A percentile compares a stretch with the other conserved stretches of the same genome.
phyloP scores from a whole-genome alignment of 2,888 invertebrate species.

The Acanthoscelides obtectus region DNA sequence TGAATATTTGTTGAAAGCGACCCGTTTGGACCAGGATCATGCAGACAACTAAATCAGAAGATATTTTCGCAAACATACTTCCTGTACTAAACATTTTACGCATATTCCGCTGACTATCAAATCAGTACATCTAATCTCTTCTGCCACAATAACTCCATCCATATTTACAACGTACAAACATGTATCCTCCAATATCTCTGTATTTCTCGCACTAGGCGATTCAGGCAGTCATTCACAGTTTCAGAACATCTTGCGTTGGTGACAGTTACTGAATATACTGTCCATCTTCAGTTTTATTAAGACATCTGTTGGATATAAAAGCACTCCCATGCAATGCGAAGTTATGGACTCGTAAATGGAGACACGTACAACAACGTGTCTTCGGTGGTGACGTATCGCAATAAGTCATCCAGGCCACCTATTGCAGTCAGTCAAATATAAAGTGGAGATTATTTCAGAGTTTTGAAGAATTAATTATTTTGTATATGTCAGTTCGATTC shows the following conservation, averaged over 20 bases:
- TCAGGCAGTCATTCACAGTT: background rate
- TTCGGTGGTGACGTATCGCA: too few species aligned
- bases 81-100: too few species aligned
- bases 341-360: background rate
- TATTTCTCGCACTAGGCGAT: background rate
- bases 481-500: too few species aligned
- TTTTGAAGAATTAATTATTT: too few species aligned
- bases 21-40: too few species aligned
- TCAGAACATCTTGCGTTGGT: background rate
- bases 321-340: background rate
- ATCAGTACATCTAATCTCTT: background rate
- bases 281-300: background rate
- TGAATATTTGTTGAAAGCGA: too few species aligned
- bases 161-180: background rate
- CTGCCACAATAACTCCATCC: background rate
- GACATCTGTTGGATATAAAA: background rate
- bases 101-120: too few species aligned
- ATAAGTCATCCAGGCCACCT: too few species aligned
- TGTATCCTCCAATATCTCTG: background rate
- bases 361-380: background rate
- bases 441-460: too few species aligned
- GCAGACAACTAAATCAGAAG: too few species aligned
- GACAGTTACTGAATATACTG: background rate
- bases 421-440: too few species aligned
- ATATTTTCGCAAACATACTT: too few species aligned